Conservation (phyloP, 2,113 vertebrate species). For the Notothenia rossii region DNA sequence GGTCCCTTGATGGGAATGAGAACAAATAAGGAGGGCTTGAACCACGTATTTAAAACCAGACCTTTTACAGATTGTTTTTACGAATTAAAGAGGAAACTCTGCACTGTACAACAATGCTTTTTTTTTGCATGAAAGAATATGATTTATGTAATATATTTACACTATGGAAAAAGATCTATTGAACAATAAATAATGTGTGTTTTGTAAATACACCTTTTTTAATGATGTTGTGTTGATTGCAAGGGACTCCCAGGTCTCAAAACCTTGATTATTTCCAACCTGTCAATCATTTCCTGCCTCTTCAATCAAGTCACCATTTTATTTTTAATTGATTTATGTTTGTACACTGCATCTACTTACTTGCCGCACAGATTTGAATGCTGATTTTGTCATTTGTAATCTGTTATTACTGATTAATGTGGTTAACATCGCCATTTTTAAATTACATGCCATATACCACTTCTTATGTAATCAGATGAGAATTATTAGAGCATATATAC, state of each 20-base stretch:
- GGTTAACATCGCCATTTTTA: slow-evolving; percentile 30
- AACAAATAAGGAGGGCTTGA: neutral
- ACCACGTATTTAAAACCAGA: slow-evolving; percentile 38
- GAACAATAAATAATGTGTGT: slow-evolving; percentile 47
- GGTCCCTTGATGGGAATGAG: neutral
- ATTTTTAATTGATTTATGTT: slow-evolving; percentile 24
- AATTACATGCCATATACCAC: slow-evolving; percentile 16
- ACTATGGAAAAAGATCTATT: slow-evolving; percentile 19
- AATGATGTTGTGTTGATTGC: slow-evolving; percentile 30
- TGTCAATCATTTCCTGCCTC: slow-evolving; percentile 41
- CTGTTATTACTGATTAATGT: slow-evolving; percentile 14
- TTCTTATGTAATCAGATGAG: slow-evolving; percentile 15
- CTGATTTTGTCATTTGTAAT: slow-evolving; percentile 26
- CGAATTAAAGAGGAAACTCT: slow-evolving; percentile 27
- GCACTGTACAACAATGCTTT: slow-evolving; percentile 38
- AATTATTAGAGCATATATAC: slow-evolving; percentile 5
- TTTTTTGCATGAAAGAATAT: slow-evolving; percentile 53
- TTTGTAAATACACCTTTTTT: slow-evolving; percentile 61
- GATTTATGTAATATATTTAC: slow-evolving; percentile 60
- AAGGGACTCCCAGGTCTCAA: slow-evolving; percentile 11
- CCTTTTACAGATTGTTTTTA: slow-evolving; percentile 56
- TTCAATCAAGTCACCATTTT: slow-evolving; percentile 25
- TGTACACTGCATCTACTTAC: slow-evolving; percentile 12
- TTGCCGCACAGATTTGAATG: slow-evolving; percentile 2
- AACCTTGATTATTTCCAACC: slow-evolving; percentile 18